Evolutionary conservation across 2,888 invertebrate genomes (phyloP).

Genomic region (Tuta absoluta): DNA sequence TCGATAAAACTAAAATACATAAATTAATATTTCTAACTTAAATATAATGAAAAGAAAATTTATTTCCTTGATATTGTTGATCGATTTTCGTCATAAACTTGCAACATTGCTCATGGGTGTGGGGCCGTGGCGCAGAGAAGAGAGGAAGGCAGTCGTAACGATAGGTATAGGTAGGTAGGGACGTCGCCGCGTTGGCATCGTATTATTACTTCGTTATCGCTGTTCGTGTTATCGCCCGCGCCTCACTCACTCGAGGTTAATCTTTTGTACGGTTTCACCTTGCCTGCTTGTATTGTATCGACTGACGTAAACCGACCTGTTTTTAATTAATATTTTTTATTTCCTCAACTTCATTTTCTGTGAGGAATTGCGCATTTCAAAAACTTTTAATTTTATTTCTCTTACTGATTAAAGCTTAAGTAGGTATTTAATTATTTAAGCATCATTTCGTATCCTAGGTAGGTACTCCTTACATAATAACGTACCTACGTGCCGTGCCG

Average conservation of each 20-base stretch:
- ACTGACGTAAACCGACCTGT: conserved; percentile 24
- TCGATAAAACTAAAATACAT: not conserved
- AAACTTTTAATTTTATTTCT: not conserved
- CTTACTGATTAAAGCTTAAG: too few relatives aligned
- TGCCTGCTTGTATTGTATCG: conserved; percentile 46
- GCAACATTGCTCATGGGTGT: conserved; percentile 73
- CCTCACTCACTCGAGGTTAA: conserved; percentile 48
- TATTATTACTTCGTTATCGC: conserved; percentile 68
- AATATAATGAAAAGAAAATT: conserved; percentile 5
- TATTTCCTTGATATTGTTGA: not conserved
- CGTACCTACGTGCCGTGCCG: too few relatives aligned
- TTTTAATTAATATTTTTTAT: conserved; percentile 41
- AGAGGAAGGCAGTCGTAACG: conserved; percentile 69
- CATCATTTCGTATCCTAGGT: too few relatives aligned
- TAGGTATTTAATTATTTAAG: too few relatives aligned
- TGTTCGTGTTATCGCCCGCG: conserved; percentile 62
- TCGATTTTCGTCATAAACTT: conserved; percentile 26
- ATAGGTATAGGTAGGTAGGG: conserved; percentile 78
- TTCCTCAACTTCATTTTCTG: not conserved
- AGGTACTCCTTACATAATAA: too few relatives aligned
- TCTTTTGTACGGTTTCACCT: conserved; percentile 70
- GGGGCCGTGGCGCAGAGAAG: conserved; percentile 57
- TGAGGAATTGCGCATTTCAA: not conserved
- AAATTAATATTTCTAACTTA: not conserved
- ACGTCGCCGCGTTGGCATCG: conserved; percentile 71